Evolutionary conservation across 2,113 vertebrate species (phyloP).

Genomic region (Aplodontia rufa): DNA sequence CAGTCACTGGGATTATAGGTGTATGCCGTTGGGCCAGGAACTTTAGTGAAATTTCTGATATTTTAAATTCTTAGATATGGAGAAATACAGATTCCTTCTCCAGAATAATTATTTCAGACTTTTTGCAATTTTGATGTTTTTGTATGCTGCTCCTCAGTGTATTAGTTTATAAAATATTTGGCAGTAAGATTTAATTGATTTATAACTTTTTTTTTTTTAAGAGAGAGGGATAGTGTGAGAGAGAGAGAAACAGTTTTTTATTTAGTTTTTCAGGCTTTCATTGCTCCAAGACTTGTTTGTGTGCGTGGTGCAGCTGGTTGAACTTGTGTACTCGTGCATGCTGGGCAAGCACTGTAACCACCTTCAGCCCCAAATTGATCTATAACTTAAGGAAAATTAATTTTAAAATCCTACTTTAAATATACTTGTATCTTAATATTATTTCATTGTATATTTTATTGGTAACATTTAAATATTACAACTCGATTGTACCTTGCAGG

Average conservation of each 20-base stretch:
- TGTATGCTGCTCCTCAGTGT: conserved; percentile 36
- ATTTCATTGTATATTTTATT: conserved; percentile 46
- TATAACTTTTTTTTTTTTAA: too few species aligned
- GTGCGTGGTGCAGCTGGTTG: too few species aligned
- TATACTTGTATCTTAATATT: conserved; percentile 27
- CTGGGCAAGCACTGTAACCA: too few species aligned
- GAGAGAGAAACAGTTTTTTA: too few species aligned
- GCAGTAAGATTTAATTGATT: background rate
- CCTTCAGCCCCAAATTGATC: background rate
- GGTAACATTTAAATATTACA: conserved; percentile 35
- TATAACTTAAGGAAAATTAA: conserved; percentile 47
- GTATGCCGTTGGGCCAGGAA: too few species aligned
- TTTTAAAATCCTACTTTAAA: conserved; percentile 46
- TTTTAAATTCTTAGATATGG: conserved; percentile 56
- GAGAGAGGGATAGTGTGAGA: too few species aligned
- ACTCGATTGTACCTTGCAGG: background rate
- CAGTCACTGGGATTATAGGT: too few species aligned
- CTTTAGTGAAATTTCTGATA: conserved; percentile 41
- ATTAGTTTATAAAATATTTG: conserved; percentile 58
- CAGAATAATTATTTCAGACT: conserved; percentile 57
- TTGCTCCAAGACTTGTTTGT: too few species aligned
- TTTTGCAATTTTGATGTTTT: conserved; percentile 50
- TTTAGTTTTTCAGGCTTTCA: too few species aligned
- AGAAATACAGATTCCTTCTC: conserved; percentile 49
- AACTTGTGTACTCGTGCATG: too few species aligned